Base-by-base conservation (phyloP, 53 echinoderm and acorn worm species). In the Stichopus horrens region DNA sequence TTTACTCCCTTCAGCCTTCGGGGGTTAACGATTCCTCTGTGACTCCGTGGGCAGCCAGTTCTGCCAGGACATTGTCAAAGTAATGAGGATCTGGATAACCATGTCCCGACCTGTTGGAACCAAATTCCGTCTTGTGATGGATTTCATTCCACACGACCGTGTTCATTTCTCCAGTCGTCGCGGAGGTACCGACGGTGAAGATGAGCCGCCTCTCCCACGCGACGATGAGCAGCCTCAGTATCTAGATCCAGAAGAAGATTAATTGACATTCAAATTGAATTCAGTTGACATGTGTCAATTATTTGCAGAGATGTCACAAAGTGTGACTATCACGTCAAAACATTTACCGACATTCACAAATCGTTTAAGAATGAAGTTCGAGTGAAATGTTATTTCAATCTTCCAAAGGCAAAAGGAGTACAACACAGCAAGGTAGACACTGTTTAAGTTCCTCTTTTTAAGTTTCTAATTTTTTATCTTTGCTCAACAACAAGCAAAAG, bases 81-180 rank as follows among this genome's bases (percentile, higher is more conserved):
- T 98, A 98, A 54, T 93, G 92, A 4, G 95, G 95, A 74, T 98
- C 98, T 1, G 98, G 98, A 89, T 58, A 98, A 10, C 98, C 98
- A 54, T 98, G 98, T 10, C 98, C 98, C 11, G 94, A 93, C 73
- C 96, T 92, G 71, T 98, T 98, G 88, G 98, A 98, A 37, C 98
- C 94, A 90, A 98, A 95, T 89, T 98, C 98, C 4, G 98, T 98
- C 93, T 98, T 98, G 91, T 98, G 98, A 78, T 98, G 98, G 74
- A 98, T 98, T 86, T 98, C 98, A 68, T 98, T 98, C 98, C 98
- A 98, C 37, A 95, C 91, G 19, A 98, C 98, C 9, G 98, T 98
- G 88, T 93, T 91, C 63, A 90, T 63, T 65, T 98, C 95, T 14
- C 98, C 95, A 7, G 98, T 96, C 14, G 98, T 98, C 53, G 93